Conservation (phyloP, 2,113 vertebrate species). For the Thryonomys swinderianus region DNA sequence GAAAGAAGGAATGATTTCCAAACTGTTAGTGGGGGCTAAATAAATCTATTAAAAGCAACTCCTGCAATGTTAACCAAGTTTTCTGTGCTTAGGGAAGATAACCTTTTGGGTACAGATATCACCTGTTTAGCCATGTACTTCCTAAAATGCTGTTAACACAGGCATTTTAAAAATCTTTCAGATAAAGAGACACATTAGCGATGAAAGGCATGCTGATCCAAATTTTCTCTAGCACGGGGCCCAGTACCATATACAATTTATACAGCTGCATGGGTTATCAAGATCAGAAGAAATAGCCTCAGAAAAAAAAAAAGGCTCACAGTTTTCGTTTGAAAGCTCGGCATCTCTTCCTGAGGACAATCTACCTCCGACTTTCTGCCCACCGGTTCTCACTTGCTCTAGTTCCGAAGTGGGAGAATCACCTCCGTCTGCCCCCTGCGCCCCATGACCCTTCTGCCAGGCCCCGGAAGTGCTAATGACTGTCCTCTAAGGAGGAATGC, state of each 20-base stretch:
- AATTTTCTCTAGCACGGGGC: constrained; percentile 32
- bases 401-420: neutral
- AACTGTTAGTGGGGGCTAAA: constrained; percentile 71
- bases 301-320: neutral
- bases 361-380: neutral
- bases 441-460: neutral
- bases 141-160: constrained; percentile 70
- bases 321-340: neutral
- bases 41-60: constrained; percentile 74
- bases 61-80: constrained; percentile 55
- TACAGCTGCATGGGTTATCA: neutral
- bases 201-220: constrained; percentile 61
- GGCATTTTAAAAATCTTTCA: constrained; percentile 62
- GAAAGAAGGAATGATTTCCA: constrained; percentile 13
- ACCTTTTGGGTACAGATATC: constrained; percentile 72
- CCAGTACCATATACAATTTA: constrained; percentile 18
- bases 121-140: constrained; percentile 57
- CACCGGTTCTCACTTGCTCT: neutral
- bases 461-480: constrained; percentile 31
- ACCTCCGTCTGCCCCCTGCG: neutral
- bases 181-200: constrained; percentile 67
- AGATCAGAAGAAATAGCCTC: constrained; percentile 51
- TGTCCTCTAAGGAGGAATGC: constrained; percentile 20
- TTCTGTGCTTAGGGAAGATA: constrained; percentile 69
- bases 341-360: neutral